Evolutionary conservation across 2,113 vertebrate genomes (phyloP).

Genomic region (Bos indicus): DNA sequence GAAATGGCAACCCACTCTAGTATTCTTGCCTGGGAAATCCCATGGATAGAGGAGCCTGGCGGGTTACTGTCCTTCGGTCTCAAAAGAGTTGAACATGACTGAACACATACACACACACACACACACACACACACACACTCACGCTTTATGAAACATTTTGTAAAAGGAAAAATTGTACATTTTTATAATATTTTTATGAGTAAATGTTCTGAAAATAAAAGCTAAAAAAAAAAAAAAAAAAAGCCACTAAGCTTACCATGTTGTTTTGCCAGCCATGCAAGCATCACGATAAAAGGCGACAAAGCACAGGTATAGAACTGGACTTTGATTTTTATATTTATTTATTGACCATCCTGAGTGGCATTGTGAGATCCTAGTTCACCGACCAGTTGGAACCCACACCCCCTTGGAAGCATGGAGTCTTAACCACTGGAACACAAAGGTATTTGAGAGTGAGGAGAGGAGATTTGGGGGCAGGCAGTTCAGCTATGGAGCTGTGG

Average conservation of each 20-base stretch:
- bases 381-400: neutral
- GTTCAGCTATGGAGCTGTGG: fast-evolving
- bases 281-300: neutral
- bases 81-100: neutral
- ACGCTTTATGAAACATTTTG: neutral
- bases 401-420: neutral
- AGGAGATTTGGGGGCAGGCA: fast-evolving
- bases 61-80: neutral
- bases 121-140: neutral
- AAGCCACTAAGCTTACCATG: neutral
- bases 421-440: neutral
- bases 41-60: neutral
- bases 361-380: neutral
- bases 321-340: neutral
- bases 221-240: neutral
- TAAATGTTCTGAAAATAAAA: neutral
- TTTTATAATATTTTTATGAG: neutral
- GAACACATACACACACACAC: neutral
- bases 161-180: neutral
- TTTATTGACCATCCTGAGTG: neutral
- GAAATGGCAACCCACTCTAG: neutral
- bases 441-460: neutral
- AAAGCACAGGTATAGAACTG: neutral
- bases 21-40: neutral
- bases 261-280: neutral